Evolutionary conservation across 1,140 invertebrate species (phyloP).

Genomic region (Calephelis nemesis): DNA sequence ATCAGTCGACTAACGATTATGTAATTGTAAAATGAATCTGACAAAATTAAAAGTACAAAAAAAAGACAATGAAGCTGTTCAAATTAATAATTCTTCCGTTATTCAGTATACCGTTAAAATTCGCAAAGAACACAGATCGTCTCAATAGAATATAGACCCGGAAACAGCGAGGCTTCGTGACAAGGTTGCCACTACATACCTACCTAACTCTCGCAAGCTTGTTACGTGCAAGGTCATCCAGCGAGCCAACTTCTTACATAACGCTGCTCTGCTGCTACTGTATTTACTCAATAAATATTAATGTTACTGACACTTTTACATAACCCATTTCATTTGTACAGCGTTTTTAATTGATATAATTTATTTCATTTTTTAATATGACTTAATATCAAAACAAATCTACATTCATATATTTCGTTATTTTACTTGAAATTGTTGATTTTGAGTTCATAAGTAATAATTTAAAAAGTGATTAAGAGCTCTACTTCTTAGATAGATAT

Average conservation of each 20-base stretch:
- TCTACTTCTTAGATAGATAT: no score
- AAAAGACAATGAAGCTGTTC: no score
- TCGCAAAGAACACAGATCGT: constrained; percentile 39
- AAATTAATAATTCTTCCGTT: no score
- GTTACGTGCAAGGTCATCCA: constrained; percentile 45
- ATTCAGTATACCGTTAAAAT: background rate
- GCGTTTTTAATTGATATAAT: constrained; percentile 6
- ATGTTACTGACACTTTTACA: constrained; percentile 17
- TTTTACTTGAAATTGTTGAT: no score
- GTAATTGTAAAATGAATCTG: no score
- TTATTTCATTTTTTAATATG: constrained; percentile 9
- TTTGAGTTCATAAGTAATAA: background rate
- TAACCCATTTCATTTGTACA: background rate
- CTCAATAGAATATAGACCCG: constrained; percentile 55
- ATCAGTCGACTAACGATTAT: no score
- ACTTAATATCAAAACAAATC: no score
- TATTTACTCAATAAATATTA: constrained; percentile 18
- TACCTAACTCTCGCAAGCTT: constrained; percentile 37
- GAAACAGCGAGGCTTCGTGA: constrained; percentile 58
- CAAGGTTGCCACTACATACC: constrained; percentile 55
- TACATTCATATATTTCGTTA: no score
- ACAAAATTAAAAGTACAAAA: no score
- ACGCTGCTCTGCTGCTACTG: constrained; percentile 40
- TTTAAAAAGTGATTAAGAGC: background rate
- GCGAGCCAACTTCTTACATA: constrained; percentile 51